These are phyloP conservation scores for Cryptops parisi DNA, from an alignment of 2,888 invertebrate genomes.

Conservation along the genomic window DNA sequence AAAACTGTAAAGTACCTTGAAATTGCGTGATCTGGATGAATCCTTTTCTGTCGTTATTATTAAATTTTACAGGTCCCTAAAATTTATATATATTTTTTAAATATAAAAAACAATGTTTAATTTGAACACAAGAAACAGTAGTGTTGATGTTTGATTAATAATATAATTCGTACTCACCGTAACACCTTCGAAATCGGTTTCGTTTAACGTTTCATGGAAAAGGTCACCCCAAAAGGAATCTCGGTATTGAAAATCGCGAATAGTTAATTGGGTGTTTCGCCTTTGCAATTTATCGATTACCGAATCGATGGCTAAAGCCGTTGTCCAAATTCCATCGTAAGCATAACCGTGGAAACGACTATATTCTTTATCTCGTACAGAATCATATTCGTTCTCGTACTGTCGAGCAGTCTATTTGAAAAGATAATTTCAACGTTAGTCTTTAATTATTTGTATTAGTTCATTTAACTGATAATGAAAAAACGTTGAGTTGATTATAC, in stretches of 20 bases:
- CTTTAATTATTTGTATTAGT: too few species aligned
- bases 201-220: constrained; percentile 72
- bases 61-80: constrained; percentile 76
- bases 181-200: constrained; percentile 88
- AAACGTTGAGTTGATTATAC: too few species aligned
- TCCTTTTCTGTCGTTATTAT: constrained; percentile 89
- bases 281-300: constrained; percentile 57
- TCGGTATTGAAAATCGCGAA: constrained; percentile 66
- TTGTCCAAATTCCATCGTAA: constrained; percentile 97
- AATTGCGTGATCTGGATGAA: constrained; percentile 88
- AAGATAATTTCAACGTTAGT: too few species aligned
- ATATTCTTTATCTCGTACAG: constrained; percentile 60
- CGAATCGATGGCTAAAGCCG: constrained; percentile 84
- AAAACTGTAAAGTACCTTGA: constrained; percentile 51
- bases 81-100: too few species aligned
- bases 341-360: constrained; percentile 95
- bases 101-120: too few species aligned
- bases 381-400: constrained; percentile 71
- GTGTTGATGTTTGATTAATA: too few species aligned
- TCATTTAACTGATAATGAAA: too few species aligned
- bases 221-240: constrained; percentile 74
- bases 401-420: constrained; percentile 65
- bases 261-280: constrained; percentile 18
- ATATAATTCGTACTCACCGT: too few species aligned
- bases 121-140: too few species aligned